Conservation (phyloP, 2,113 vertebrate genomes). For the Catagonus wagneri region DNA sequence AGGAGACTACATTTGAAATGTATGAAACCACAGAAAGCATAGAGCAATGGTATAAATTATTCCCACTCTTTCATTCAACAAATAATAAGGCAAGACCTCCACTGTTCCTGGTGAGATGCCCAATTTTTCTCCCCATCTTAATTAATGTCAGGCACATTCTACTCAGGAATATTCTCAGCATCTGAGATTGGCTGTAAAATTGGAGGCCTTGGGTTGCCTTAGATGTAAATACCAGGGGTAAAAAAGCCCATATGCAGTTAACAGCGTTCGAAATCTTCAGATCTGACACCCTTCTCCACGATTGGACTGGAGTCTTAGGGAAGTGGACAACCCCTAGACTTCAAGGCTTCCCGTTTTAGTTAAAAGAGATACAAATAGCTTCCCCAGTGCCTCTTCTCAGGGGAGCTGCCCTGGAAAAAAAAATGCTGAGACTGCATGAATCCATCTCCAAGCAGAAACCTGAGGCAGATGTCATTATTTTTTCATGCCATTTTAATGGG, state of each 20-base stretch:
- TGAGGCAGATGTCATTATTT: slow-evolving; percentile 75
- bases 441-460: slow-evolving; percentile 82
- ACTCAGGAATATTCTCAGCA: slow-evolving; percentile 9
- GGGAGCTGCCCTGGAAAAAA: slow-evolving; percentile 80
- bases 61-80: slow-evolving; percentile 50
- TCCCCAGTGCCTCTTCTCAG: slow-evolving; percentile 82
- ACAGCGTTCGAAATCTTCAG: slow-evolving; percentile 64
- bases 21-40: slow-evolving; percentile 4
- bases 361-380: slow-evolving; percentile 87
- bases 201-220: slow-evolving; percentile 60
- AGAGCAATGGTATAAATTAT: neutral
- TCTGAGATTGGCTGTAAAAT: slow-evolving; percentile 36
- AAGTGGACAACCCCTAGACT: slow-evolving; percentile 77
- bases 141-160: slow-evolving; percentile 69
- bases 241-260: slow-evolving; percentile 41
- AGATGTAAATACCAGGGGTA: slow-evolving; percentile 67
- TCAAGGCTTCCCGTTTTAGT: slow-evolving; percentile 82
- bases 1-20: neutral
- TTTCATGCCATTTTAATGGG: slow-evolving; percentile 80
- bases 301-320: slow-evolving; percentile 71
- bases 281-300: slow-evolving; percentile 67
- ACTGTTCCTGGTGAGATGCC: neutral
- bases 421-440: slow-evolving; percentile 83
- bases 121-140: slow-evolving; percentile 48
- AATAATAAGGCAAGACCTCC: slow-evolving; percentile 49